A percentile compares a stretch with the other conserved stretches of the same genome.
phyloP scores from a whole-genome alignment of 2,888 invertebrate species.

The Hermodice carunculata region DNA sequence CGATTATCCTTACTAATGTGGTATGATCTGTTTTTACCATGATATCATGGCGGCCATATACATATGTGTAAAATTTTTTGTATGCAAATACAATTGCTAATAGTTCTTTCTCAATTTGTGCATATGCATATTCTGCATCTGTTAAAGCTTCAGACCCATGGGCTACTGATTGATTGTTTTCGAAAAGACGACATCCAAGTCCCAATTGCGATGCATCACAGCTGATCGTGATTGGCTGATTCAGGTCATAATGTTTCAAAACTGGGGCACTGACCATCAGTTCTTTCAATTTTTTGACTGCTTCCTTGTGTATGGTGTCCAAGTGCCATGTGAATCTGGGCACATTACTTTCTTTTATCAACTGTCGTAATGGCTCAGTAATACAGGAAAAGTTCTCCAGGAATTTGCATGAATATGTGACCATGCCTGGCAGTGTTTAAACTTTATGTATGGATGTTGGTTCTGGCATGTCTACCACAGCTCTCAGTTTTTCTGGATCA shows the following conservation, averaged over 20 bases:
- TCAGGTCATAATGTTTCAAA: slow-evolving; percentile 5
- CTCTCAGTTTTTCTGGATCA: no score
- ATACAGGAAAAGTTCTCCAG: slow-evolving; percentile 1
- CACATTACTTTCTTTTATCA: slow-evolving; percentile 10
- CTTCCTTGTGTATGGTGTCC: slow-evolving; percentile 17
- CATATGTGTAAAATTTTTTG: slow-evolving; percentile 21
- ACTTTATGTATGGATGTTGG: slow-evolving; percentile 6
- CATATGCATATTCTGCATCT: slow-evolving; percentile 22
- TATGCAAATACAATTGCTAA: slow-evolving; percentile 24
- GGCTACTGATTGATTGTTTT: slow-evolving; percentile 5
- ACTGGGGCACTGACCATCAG: slow-evolving; percentile 20
- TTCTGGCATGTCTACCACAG: slow-evolving; percentile 17
- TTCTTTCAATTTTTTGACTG: slow-evolving; percentile 18
- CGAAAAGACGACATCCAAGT: slow-evolving; percentile 16
- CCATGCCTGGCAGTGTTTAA: slow-evolving; percentile 25
- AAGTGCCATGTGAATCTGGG: slow-evolving; percentile 15
- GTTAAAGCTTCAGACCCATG: slow-evolving; percentile 24
- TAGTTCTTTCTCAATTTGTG: slow-evolving; percentile 30
- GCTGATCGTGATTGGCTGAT: neutral
- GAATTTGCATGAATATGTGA: slow-evolving; percentile 20
- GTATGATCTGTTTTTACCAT: slow-evolving; percentile 32
- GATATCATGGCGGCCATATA: slow-evolving; percentile 25
- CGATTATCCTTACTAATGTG: slow-evolving; percentile 25
- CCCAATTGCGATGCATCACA: slow-evolving; percentile 21
- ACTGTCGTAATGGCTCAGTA: no score